Conservation (phyloP, 1,140 invertebrate species). For the Mylabris phalerata region DNA sequence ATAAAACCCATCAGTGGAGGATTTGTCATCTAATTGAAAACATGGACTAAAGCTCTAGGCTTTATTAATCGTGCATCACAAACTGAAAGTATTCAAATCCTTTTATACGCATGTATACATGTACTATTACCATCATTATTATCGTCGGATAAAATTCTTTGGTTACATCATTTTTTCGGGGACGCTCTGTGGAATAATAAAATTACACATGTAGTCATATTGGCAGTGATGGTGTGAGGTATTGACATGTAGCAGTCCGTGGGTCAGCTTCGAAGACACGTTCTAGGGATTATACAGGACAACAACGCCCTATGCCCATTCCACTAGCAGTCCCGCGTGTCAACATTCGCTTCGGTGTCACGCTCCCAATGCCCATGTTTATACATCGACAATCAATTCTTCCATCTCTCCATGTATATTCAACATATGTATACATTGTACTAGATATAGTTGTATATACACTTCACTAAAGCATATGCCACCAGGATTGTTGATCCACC, state of each 20-base stretch:
- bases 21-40: conserved; percentile 17
- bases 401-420: neutral
- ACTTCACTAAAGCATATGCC: too few species aligned
- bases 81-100: conserved; percentile 11
- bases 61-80: conserved; percentile 12
- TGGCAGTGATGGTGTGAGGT: conserved; percentile 27
- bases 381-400: conserved; percentile 22
- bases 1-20: conserved; percentile 11
- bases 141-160: too few species aligned
- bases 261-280: conserved; percentile 30
- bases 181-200: too few species aligned
- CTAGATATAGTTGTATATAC: too few species aligned
- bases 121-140: too few species aligned
- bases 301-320: conserved; percentile 14
- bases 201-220: too few species aligned
- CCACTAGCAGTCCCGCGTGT: conserved; percentile 14
- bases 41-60: conserved; percentile 10
- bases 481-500: too few species aligned
- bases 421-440: too few species aligned
- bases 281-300: conserved; percentile 25
- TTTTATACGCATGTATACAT: too few species aligned
- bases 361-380: conserved; percentile 18
- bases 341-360: conserved; percentile 23
- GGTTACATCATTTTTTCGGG: too few species aligned
- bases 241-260: conserved; percentile 29